Percentiles rank a stretch among this genome's conserved stretches.
phyloP scores from a whole-genome alignment of 1,140 invertebrate species.

The Drepana arcuata region DNA sequence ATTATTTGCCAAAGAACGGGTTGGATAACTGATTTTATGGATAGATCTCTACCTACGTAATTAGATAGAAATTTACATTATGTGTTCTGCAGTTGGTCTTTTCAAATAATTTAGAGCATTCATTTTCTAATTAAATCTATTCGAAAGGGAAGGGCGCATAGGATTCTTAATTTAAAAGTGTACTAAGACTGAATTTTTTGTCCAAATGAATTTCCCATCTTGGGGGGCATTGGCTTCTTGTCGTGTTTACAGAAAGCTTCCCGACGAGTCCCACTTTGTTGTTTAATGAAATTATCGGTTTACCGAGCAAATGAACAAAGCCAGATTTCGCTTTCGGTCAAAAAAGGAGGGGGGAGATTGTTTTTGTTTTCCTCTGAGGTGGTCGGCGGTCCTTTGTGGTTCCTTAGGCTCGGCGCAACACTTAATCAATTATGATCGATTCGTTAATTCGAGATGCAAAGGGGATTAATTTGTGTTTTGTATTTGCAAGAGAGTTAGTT shows the following conservation, averaged over 20 bases:
- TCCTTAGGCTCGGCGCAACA: slow-evolving; percentile 36
- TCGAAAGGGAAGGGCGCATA: slow-evolving; percentile 22
- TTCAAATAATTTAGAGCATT: no score
- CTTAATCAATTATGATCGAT: slow-evolving; percentile 71
- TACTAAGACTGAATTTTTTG: slow-evolving; percentile 55
- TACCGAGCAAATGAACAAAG: slow-evolving; percentile 71
- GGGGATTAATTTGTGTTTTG: slow-evolving; percentile 40
- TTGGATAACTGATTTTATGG: slow-evolving; percentile 14
- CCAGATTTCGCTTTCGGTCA: slow-evolving; percentile 64
- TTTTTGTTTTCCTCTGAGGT: slow-evolving; percentile 64
- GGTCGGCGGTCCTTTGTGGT: slow-evolving; percentile 59
- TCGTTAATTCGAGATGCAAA: slow-evolving; percentile 61
- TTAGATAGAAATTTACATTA: no score
- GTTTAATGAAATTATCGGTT: slow-evolving; percentile 72
- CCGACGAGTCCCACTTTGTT: slow-evolving; percentile 63
- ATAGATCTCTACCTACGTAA: no score
- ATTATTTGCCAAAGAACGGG: slow-evolving; percentile 25
- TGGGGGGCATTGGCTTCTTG: slow-evolving; percentile 68
- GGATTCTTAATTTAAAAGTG: slow-evolving; percentile 47
- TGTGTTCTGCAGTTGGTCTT: no score
- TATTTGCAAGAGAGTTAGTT: slow-evolving; percentile 4
- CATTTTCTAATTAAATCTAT: slow-evolving; percentile 5
- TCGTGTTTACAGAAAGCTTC: slow-evolving; percentile 58
- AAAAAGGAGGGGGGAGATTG: slow-evolving; percentile 58
- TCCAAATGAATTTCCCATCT: slow-evolving; percentile 63